Conservation (phyloP, 2,797 vertebrate genomes). For the Linurgus olivaceus region DNA sequence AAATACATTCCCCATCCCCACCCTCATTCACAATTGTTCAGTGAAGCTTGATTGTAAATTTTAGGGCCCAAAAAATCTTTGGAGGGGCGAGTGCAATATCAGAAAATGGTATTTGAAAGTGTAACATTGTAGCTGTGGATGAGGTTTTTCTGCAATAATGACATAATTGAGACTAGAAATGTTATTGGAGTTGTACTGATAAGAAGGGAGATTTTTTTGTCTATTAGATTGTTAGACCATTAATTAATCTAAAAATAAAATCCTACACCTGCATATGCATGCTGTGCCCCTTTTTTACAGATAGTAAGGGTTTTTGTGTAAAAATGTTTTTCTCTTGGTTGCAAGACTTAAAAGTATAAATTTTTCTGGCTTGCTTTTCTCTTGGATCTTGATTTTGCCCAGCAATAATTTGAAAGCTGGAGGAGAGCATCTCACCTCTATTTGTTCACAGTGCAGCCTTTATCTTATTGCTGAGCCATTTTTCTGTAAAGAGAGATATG, state of each 20-base stretch:
- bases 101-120: not conserved
- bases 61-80: not conserved
- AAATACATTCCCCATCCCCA: accelerated
- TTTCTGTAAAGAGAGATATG: not conserved
- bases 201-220: not conserved
- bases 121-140: not conserved
- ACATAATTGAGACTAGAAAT: not conserved
- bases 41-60: not conserved
- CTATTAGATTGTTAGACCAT: not conserved
- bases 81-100: not conserved
- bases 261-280: not conserved
- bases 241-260: not conserved
- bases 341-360: not conserved
- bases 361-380: not conserved
- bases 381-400: not conserved
- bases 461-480: not conserved
- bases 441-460: not conserved
- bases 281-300: not conserved
- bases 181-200: not conserved
- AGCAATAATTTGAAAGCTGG: not conserved
- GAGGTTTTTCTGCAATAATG: not conserved
- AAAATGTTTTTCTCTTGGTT: not conserved
- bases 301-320: not conserved
- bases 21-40: accelerated
- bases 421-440: not conserved